These are phyloP conservation scores for Junonia oenone DNA, from an alignment of 2,888 invertebrate genomes.

Conservation along the genomic window DNA sequence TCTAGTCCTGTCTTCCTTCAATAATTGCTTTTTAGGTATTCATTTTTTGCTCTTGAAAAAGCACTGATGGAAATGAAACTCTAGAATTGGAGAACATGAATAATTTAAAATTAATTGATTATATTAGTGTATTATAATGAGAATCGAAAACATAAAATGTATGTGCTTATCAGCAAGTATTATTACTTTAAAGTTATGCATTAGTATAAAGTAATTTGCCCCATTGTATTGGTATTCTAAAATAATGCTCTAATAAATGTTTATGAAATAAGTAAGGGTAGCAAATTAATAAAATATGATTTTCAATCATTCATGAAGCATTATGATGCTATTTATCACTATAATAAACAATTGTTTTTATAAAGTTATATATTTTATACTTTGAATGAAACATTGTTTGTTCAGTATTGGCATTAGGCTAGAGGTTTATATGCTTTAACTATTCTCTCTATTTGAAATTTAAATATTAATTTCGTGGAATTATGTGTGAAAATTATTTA, in stretches of 20 bases:
- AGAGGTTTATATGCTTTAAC: conserved; percentile 50
- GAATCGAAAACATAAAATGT: conserved; percentile 6
- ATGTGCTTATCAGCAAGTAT: conserved; percentile 23
- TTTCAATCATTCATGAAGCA: not conserved
- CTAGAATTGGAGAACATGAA: not conserved
- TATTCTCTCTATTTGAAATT: conserved; percentile 44
- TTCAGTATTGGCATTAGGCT: conserved; percentile 34
- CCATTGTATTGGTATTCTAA: conserved; percentile 16
- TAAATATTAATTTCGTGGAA: conserved; percentile 51
- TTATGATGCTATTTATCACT: not conserved
- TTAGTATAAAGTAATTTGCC: conserved; percentile 21
- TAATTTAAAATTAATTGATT: not conserved
- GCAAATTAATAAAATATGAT: not conserved
- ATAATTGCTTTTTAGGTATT: conserved; percentile 10
- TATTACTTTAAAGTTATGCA: conserved; percentile 21
- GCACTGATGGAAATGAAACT: not conserved
- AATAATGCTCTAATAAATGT: conserved; percentile 15
- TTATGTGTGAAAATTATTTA: conserved; percentile 44
- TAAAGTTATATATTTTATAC: conserved; percentile 11
- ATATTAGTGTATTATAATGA: conserved; percentile 6
- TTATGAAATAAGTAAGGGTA: conserved; percentile 9
- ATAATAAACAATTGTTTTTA: not conserved
- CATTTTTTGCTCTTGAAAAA: not conserved
- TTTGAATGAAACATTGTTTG: conserved; percentile 16
- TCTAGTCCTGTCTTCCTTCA: conserved; percentile 64